Base-by-base conservation (phyloP, 37 sponge, comb jelly and placozoan genomes). In the Ephydatia muelleri region DNA sequence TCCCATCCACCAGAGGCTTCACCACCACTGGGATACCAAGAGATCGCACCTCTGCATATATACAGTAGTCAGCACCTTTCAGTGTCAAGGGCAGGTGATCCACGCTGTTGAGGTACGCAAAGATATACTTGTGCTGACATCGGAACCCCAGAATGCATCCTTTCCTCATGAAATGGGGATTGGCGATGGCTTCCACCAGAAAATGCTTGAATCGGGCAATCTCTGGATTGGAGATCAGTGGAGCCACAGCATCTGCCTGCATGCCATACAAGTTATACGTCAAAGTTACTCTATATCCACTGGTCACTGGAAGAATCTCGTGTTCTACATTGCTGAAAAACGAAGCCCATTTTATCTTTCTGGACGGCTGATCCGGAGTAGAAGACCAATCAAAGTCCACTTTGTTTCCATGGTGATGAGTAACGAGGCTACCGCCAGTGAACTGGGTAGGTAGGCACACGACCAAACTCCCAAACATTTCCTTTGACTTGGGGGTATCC, bases 381-480 rank as follows among this genome's bases (percentile, higher is more conserved):
- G 75, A 73, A 29, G 85, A 84, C 85, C 85, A 84, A 64, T 84
- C 69, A 76, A 67, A 76, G 9, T 16, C 36, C 38, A 84, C 70
- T 68, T 84, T 66, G 19, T 48, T 27, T 13, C 48, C 70, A 13
- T 34, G 36, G 37, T 84, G 85, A 37, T 57, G 64, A 73, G 83
- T 83, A 26, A 83, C 83, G 0, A 83, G 65, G 27, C n/a, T 49
- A 43, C 83, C 83, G 32, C 83, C 83, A 73, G 73, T 65, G 34
- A 83, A 83, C 9, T 31, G 70, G 28, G 78, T 64, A 34, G 85
- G 85, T 23, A 84, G 70, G 64, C 85, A 84, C 32, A 84, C 68
- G 5, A 84, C 85, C 25, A 84, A 69, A 65, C 85, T 84, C 21
- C 85, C 85, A 84, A 84, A 84, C 85, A 84, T 84, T 3, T 67